Conservation (phyloP, 2,888 invertebrate genomes). For the Drosophila algonquin region DNA sequence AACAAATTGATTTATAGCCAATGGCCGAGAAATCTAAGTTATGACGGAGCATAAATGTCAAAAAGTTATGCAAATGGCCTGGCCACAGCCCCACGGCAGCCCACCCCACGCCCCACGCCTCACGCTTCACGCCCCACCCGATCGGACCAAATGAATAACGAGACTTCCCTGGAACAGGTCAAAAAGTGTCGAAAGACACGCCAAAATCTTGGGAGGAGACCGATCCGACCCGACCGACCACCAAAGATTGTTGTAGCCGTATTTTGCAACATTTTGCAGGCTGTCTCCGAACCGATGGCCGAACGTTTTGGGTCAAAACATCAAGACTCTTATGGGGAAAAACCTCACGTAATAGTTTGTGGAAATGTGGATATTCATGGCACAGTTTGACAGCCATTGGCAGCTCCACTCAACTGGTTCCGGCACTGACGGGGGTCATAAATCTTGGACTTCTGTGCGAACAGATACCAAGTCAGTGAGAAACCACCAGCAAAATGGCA, state of each 20-base stretch:
- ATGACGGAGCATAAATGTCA: conserved; percentile 51
- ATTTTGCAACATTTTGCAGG: neutral
- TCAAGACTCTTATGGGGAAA: conserved; percentile 24
- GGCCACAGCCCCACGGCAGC: neutral
- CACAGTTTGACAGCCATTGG: conserved; percentile 13
- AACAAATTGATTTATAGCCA: conserved; percentile 47
- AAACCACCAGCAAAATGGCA: conserved; percentile 4
- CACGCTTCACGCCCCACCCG: neutral
- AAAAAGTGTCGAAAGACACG: neutral
- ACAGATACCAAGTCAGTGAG: neutral
- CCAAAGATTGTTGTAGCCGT: neutral
- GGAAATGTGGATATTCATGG: neutral
- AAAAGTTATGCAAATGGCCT: conserved; percentile 37
- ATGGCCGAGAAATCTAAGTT: conserved; percentile 46
- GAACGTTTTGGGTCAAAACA: conserved; percentile 36
- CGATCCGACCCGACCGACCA: neutral
- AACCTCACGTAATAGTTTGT: neutral
- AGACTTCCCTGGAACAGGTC: neutral
- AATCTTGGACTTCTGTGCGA: conserved; percentile 19
- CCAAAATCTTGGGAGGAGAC: conserved; percentile 37
- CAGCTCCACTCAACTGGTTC: conserved; percentile 10
- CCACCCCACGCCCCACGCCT: too few relatives aligned
- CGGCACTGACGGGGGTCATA: conserved; percentile 17
- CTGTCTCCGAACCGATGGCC: neutral
- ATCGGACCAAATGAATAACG: neutral